Percentiles rank a stretch among this genome's conserved stretches.
Evolutionary conservation across 2,888 invertebrate species (phyloP).

Genomic region (Dexiosoma caninum): DNA sequence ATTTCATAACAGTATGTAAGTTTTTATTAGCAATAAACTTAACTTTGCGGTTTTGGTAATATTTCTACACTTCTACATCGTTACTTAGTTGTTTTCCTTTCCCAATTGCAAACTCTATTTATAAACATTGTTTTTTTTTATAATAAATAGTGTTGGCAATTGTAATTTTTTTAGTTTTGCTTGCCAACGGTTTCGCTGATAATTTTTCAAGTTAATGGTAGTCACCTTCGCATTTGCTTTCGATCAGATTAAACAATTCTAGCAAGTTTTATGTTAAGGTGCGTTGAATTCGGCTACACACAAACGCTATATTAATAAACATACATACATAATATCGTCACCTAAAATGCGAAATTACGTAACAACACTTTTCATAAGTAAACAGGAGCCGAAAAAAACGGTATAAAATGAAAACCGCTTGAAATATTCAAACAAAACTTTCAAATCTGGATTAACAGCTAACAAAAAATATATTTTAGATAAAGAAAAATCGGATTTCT

Average conservation of each 20-base stretch:
- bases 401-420: too few relatives aligned
- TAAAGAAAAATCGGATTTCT: too few relatives aligned
- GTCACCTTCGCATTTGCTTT: constrained; percentile 57
- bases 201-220: constrained; percentile 59
- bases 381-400: too few relatives aligned
- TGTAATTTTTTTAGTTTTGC: neutral
- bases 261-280: neutral
- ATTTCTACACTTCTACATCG: neutral
- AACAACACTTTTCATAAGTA: too few relatives aligned
- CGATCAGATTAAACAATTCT: neutral
- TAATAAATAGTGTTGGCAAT: neutral
- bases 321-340: neutral
- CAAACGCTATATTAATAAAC: neutral
- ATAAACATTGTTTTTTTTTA: neutral
- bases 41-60: neutral
- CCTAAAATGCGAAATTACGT: too few relatives aligned
- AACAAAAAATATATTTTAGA: too few relatives aligned
- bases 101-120: neutral
- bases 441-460: too few relatives aligned
- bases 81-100: neutral
- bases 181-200: neutral
- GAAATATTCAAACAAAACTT: too few relatives aligned
- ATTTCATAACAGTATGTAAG: neutral
- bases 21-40: neutral
- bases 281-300: neutral